Conservation (phyloP, 2,888 invertebrate species). For the Papilio demoleus region DNA sequence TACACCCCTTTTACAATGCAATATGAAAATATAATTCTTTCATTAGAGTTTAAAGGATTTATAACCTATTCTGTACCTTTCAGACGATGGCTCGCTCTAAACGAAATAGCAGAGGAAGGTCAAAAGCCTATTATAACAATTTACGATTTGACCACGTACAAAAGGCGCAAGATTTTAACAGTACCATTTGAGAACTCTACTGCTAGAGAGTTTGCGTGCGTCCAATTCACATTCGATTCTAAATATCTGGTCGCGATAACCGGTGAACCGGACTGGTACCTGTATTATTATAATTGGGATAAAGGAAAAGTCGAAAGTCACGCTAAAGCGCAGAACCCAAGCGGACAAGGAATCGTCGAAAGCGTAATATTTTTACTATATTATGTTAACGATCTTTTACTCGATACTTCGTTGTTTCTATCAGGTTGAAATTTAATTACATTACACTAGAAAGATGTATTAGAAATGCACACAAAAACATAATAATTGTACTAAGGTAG, state of each 20-base stretch:
- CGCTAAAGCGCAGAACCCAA: constrained; percentile 88
- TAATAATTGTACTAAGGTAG: too few relatives aligned
- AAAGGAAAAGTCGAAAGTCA: constrained; percentile 91
- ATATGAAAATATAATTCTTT: too few relatives aligned
- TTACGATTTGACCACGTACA: constrained; percentile 88
- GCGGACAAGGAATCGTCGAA: constrained; percentile 86
- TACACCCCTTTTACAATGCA: too few relatives aligned
- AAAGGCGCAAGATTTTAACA: constrained; percentile 86
- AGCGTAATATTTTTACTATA: constrained; percentile 61
- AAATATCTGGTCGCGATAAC: constrained; percentile 91
- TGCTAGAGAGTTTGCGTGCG: constrained; percentile 86
- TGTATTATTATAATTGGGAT: constrained; percentile 92
- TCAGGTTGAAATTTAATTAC: too few relatives aligned
- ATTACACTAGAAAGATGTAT: too few relatives aligned
- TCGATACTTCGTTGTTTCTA: too few relatives aligned
- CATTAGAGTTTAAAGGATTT: too few relatives aligned
- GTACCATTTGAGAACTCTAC: constrained; percentile 85
- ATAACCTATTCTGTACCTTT: constrained; percentile 44
- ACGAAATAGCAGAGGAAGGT: constrained; percentile 85
- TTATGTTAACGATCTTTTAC: too few relatives aligned
- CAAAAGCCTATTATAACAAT: constrained; percentile 87
- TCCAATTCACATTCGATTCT: constrained; percentile 92
- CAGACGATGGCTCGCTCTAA: constrained; percentile 86
- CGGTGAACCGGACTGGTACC: constrained; percentile 91
- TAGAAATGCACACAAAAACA: too few relatives aligned